Percentiles rank a stretch among this genome's conserved stretches.
Conservation (phyloP, 2,113 vertebrate species). For the Eurystomus gularis region DNA sequence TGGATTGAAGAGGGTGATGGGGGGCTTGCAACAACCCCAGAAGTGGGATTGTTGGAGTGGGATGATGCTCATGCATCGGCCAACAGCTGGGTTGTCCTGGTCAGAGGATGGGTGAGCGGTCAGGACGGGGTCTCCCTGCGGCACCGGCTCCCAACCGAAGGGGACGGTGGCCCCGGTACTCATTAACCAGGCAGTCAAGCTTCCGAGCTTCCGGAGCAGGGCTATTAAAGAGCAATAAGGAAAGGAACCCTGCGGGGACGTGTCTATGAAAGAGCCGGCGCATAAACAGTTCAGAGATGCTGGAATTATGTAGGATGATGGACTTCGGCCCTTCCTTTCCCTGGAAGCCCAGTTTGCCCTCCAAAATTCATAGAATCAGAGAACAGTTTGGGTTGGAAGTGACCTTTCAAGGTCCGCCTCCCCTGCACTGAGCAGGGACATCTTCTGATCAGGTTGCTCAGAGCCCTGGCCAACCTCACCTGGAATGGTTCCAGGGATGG, state of each 20-base stretch:
- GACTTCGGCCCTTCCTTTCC: neutral
- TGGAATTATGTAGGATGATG: accelerated
- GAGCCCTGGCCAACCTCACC: neutral
- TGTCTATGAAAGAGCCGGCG: neutral
- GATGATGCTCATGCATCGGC: accelerated
- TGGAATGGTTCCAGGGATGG: neutral
- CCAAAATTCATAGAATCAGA: neutral
- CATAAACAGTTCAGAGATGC: neutral
- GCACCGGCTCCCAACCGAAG: accelerated
- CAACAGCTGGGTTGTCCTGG: neutral
- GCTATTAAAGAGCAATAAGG: conserved; percentile 32
- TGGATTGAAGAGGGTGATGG: accelerated
- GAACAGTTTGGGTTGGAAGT: neutral
- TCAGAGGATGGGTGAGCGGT: neutral
- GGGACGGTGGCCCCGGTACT: neutral
- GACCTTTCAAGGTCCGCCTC: neutral
- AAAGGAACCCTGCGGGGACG: neutral
- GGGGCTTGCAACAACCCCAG: accelerated
- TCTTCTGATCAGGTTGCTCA: neutral
- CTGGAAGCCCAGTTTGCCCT: neutral
- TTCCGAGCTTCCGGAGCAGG: neutral
- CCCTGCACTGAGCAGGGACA: neutral
- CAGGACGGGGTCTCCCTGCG: neutral
- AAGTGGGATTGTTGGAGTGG: neutral
- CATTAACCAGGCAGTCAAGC: conserved; percentile 10